These are phyloP conservation scores for Synanceia verrucosa DNA, from an alignment of 2,797 vertebrate genomes.

Conservation along the genomic window DNA sequence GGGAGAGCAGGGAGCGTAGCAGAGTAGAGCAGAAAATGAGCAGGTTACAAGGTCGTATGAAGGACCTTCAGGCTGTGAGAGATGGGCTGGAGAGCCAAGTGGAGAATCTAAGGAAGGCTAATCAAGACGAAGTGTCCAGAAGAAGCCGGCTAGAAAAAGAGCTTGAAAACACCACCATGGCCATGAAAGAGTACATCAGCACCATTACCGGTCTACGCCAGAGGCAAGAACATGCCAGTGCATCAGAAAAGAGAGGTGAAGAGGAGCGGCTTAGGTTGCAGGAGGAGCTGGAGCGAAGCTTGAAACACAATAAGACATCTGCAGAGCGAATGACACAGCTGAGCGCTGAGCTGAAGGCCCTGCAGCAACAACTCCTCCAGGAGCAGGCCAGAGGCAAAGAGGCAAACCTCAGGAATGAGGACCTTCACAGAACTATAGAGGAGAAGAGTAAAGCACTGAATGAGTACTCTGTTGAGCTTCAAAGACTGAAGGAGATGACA, in stretches of 20 bases:
- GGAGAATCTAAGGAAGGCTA: constrained; percentile 81
- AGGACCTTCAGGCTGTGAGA: constrained; percentile 89
- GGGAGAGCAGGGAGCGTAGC: constrained; percentile 84
- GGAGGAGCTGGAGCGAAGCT: constrained; percentile 86
- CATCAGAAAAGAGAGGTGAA: constrained; percentile 83
- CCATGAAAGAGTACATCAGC: constrained; percentile 84
- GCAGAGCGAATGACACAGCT: constrained; percentile 79
- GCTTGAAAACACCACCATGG: constrained; percentile 83
- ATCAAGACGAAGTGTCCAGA: constrained; percentile 86
- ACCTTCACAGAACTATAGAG: constrained; percentile 87
- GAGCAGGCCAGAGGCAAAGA: constrained; percentile 88
- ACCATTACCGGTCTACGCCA: constrained; percentile 87
- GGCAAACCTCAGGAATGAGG: constrained; percentile 85
- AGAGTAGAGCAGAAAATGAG: constrained; percentile 86
- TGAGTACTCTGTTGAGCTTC: constrained; percentile 83
- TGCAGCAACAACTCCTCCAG: constrained; percentile 87
- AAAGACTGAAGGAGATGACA: constrained; percentile 86
- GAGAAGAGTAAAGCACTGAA: constrained; percentile 89
- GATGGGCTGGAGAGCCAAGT: constrained; percentile 89
- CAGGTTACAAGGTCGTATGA: constrained; percentile 86
- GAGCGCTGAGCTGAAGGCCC: constrained; percentile 83
- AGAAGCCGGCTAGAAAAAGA: constrained; percentile 88
- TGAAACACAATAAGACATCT: constrained; percentile 86
- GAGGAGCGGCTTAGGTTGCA: constrained; percentile 86
- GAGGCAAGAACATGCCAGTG: constrained; percentile 87